Conservation (phyloP, 2,888 invertebrate genomes). For the Epiblema foenella region DNA sequence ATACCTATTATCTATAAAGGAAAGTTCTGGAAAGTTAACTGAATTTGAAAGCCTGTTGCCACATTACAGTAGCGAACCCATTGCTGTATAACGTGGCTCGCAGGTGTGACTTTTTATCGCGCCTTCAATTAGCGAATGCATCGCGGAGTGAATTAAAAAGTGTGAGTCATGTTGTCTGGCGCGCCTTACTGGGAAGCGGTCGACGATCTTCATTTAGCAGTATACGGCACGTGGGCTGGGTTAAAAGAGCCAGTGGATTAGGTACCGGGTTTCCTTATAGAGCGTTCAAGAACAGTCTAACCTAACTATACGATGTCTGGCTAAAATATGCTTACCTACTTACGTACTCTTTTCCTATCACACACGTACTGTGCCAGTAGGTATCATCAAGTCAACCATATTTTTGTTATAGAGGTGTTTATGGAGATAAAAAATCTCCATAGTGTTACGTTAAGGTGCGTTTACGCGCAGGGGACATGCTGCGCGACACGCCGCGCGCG, state of each 20-base stretch:
- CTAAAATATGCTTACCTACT: neutral
- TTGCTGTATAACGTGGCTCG: neutral
- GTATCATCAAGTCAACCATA: neutral
- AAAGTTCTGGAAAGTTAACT: neutral
- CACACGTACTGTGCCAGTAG: neutral
- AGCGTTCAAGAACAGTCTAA: constrained; percentile 1
- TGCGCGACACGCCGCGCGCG: too few relatives aligned
- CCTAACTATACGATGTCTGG: neutral
- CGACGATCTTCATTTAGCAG: constrained; percentile 51
- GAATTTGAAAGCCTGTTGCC: neutral
- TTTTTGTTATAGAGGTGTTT: neutral
- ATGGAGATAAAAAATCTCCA: neutral
- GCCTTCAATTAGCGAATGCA: constrained; percentile 29
- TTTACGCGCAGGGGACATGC: too few relatives aligned
- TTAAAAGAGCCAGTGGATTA: constrained; percentile 17
- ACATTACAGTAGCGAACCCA: neutral
- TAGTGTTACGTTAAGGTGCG: too few relatives aligned
- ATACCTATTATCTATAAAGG: too few relatives aligned
- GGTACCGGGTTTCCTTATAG: constrained; percentile 8
- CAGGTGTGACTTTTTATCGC: constrained; percentile 8
- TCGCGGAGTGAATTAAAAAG: constrained; percentile 29
- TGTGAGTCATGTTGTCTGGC: constrained; percentile 27
- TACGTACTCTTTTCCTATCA: neutral
- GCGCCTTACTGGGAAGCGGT: constrained; percentile 47
- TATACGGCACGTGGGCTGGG: constrained; percentile 33